Base-by-base conservation (phyloP, 2,797 vertebrate species). In the Cossypha polioptera region DNA sequence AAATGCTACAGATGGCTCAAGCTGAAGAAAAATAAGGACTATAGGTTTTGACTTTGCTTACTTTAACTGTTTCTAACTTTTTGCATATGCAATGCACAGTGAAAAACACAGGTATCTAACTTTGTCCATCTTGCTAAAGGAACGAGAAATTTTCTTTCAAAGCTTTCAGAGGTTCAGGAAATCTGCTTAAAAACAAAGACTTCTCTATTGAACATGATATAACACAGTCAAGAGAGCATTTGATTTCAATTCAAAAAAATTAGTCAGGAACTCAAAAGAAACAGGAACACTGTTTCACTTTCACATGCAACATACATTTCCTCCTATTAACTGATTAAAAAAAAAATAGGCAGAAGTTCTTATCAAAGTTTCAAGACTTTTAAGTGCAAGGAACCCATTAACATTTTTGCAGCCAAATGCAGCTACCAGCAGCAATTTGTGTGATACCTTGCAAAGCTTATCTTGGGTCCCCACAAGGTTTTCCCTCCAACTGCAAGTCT, bases 61-160 rank as follows among this genome's bases (percentile, higher is more conserved):
- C 17, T 76, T 24, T 13, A 47, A 53, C 38, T 47, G 28, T 18
- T 62, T 38, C 4, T 24, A 53, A 51, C n/a, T 29, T 83, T 53
- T 57, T 19, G 13, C 35, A 31, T 5, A 21, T 3, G 14, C 10
- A 66, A 24, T 8, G 29, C 12, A 36, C 0, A 0, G 20, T 36
- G 36, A 78, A 38, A 20, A 61, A 10, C 45, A 76, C 16, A 81
- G 7, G 28, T 43, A 35, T 1, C 13, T 28, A 53, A 54, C 31
- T 58, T 42, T 2, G 16, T 8, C 35, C 2, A 38, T 18, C 26
- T 54, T 51, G 35, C 29, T 84, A 62, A 7, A 77, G 73, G 9
- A 28, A 40, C 11, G 1, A 16, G 8, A 35, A 9, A 13, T 7
- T 26, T 69, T 36, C 25, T 63, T 33, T 16, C 2, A 68, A 69